These are phyloP conservation scores for Trichogramma pretiosum DNA, from an alignment of 1,140 invertebrate genomes.

Conservation along the genomic window DNA sequence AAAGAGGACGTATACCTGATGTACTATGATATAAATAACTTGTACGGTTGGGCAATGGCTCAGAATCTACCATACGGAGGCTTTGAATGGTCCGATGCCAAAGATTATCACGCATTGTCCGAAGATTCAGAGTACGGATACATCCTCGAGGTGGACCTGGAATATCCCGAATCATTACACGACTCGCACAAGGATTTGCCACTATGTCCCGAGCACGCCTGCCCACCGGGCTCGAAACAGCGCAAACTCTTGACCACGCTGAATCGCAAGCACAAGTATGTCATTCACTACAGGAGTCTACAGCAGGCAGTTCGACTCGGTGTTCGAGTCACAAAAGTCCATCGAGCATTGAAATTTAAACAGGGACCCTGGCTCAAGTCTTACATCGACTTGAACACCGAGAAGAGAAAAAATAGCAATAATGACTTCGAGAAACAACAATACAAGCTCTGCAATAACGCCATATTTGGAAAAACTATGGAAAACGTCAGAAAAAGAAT, in stretches of 20 bases:
- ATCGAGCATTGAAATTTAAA: constrained; percentile 45
- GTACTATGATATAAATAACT: too few species aligned
- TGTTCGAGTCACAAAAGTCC: constrained; percentile 41
- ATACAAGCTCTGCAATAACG: too few species aligned
- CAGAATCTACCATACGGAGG: too few species aligned
- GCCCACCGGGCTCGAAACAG: constrained; percentile 27
- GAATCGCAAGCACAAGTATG: constrained; percentile 38
- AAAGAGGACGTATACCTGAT: too few species aligned
- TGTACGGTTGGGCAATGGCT: too few species aligned
- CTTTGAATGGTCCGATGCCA: constrained; percentile 39
- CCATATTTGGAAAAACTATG: too few species aligned
- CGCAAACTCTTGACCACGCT: too few species aligned
- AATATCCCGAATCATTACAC: constrained; percentile 39
- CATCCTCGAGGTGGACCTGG: constrained; percentile 41
- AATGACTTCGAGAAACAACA: too few species aligned
- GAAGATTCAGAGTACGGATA: constrained; percentile 39
- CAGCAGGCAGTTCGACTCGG: constrained; percentile 40
- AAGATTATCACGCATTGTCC: constrained; percentile 23
- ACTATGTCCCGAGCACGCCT: constrained; percentile 35
- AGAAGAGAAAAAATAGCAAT: too few species aligned
- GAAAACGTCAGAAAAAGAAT: too few species aligned
- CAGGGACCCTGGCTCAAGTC: constrained; percentile 43
- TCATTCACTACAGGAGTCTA: constrained; percentile 45
- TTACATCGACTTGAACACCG: constrained; percentile 44
- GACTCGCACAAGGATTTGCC: constrained; percentile 46